Evolutionary conservation across 2,113 vertebrate genomes (phyloP).

Genomic region (Phocoena sinus): DNA sequence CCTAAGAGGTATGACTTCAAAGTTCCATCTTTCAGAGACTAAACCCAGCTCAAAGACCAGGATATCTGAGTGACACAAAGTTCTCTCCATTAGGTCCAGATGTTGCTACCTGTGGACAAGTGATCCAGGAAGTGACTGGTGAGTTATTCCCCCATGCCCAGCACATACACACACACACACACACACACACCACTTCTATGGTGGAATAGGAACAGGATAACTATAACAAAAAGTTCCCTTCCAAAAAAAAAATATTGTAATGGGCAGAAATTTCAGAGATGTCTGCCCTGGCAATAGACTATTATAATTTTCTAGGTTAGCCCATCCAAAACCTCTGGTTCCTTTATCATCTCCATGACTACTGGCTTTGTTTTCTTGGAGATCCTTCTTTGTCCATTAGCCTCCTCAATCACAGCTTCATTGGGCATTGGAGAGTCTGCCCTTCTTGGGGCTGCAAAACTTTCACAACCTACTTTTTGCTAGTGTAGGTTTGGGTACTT

Average conservation of each 20-base stretch:
- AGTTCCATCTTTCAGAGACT: neutral
- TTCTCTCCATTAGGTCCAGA: neutral
- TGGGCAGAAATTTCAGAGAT: neutral
- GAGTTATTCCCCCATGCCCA: neutral
- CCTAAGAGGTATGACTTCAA: neutral
- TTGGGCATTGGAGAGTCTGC: neutral
- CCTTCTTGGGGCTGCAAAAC: neutral
- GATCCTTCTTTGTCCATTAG: neutral
- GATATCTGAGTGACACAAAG: neutral
- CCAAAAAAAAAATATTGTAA: neutral
- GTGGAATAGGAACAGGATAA: neutral
- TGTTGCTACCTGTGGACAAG: neutral
- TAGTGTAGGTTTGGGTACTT: neutral
- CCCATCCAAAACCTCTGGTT: neutral
- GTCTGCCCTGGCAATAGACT: neutral
- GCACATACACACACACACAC: neutral
- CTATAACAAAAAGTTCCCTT: neutral
- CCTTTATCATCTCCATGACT: neutral
- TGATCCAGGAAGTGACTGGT: neutral
- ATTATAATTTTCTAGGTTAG: neutral
- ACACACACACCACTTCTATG: neutral
- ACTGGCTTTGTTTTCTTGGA: neutral
- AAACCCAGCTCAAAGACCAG: neutral
- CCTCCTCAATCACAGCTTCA: neutral
- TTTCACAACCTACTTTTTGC: neutral